Conservation (phyloP, 2,113 vertebrate genomes). For the Salvelinus alpinus region DNA sequence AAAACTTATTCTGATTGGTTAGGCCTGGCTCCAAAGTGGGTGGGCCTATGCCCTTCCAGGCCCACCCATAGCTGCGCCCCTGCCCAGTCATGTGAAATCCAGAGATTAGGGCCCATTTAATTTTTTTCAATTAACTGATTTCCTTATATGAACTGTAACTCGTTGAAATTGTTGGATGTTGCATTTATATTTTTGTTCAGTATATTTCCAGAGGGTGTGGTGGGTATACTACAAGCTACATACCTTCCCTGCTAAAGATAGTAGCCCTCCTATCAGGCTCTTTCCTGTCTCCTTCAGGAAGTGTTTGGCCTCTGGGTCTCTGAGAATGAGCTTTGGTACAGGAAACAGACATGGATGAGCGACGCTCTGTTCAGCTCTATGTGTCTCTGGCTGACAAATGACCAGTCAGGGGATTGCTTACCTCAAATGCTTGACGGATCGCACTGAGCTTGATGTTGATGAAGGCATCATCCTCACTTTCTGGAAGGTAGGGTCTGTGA, state of each 20-base stretch:
- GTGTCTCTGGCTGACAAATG: not conserved
- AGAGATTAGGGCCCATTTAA: too few species aligned
- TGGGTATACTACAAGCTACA: not conserved
- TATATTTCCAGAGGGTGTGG: not conserved
- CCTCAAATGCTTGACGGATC: conserved; percentile 10
- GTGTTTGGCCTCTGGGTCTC: conserved; percentile 1
- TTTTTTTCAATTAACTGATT: too few species aligned
- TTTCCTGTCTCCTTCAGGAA: conserved; percentile 19
- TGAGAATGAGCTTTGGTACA: conserved; percentile 1
- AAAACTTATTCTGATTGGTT: too few species aligned
- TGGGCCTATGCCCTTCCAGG: too few species aligned
- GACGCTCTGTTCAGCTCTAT: too few species aligned
- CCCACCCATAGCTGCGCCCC: too few species aligned
- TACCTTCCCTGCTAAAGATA: conserved; percentile 9
- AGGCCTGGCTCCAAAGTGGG: too few species aligned
- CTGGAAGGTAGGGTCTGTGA: not conserved
- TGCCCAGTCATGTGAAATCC: too few species aligned
- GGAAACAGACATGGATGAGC: too few species aligned
- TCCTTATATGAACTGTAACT: too few species aligned
- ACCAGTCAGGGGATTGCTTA: not conserved
- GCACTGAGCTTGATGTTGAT: conserved; percentile 5
- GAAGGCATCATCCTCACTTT: not conserved
- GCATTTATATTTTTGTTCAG: not conserved
- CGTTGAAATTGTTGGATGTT: too few species aligned
- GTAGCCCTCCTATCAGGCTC: not conserved